Evolutionary conservation across 2,888 invertebrate species (phyloP), one percentile per base, ranked within the genome.

Genomic region (Azorinus chamasolen): DNA sequence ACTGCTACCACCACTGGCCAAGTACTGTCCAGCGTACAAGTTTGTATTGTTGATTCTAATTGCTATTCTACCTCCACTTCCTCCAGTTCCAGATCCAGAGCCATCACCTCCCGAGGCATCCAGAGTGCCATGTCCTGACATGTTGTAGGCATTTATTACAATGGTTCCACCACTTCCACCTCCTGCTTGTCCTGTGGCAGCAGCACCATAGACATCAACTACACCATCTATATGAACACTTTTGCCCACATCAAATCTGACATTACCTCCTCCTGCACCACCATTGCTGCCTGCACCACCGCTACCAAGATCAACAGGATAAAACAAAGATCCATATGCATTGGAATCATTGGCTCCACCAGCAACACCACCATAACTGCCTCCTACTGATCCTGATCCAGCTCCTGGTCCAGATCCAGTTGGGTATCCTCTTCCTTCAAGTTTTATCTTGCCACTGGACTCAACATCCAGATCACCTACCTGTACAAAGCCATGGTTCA

Each of bases 131-230:
- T 85, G 88, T 12, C 89, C 89, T 18, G 86, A 84, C 58, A 88
- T 80, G 53, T 89, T 87, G 70, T 78, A 88, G 4, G 87, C 83
- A n/a, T 77, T 62, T 10, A 89, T 71, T 14, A 88, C 66, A 39
- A 89, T 80, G 25, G 79, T 77, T 0, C 89, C 89, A n/a, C 89
- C 89, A 73, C 85, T 86, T 10, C 88, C 88, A 20, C 89, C 89
- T 32, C 88, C 88, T 43, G 58, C 57, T n/a, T 51, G 48, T 2
- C 62, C 62, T 3, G 68, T 64, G 8, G 81, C 84, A 46, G 74
- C 43, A 8, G 45, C 62, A 25, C 89, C 89, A 20, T 43, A 64
- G 4, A 82, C 82, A 57, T 72, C 81, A 22, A 89, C 65, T 24
- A 48, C 27, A n/a, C 89, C 89, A 77, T 89, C 86, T 43, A 89